These are phyloP conservation scores for Cavia porcellus DNA, from an alignment of 2,113 vertebrate genomes.

Conservation along the genomic window DNA sequence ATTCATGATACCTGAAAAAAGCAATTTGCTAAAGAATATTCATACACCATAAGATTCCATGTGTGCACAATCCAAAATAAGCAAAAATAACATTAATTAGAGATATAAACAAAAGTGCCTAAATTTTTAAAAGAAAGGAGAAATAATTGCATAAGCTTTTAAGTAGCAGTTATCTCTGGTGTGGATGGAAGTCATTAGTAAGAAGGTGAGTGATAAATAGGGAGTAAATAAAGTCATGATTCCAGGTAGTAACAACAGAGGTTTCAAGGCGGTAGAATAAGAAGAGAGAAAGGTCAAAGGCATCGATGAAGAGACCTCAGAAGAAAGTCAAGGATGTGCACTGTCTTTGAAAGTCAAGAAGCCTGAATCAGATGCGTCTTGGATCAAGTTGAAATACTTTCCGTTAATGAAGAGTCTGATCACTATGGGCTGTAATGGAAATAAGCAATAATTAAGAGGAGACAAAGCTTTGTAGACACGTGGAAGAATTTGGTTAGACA, in stretches of 20 bases:
- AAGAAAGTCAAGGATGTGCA: neutral
- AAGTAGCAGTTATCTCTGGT: neutral
- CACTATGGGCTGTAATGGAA: neutral
- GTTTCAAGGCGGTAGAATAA: neutral
- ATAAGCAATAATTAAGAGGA: neutral
- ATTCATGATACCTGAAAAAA: neutral
- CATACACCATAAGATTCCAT: neutral
- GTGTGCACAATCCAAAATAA: neutral
- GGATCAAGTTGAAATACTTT: neutral
- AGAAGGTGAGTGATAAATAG: neutral
- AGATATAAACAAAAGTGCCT: neutral
- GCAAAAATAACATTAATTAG: neutral
- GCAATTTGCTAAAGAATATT: neutral
- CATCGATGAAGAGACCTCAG: neutral
- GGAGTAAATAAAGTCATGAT: neutral
- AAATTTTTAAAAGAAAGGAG: neutral
- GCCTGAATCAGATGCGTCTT: neutral
- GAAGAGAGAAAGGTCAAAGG: neutral
- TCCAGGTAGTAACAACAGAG: neutral
- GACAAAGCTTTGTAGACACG: neutral
- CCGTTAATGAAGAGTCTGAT: neutral
- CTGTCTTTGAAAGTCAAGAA: neutral
- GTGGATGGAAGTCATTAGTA: neutral
- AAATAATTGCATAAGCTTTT: neutral
- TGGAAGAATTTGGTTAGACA: neutral